Conservation (phyloP, 2,888 invertebrate species). For the Scelioninae gen. 1 region DNA sequence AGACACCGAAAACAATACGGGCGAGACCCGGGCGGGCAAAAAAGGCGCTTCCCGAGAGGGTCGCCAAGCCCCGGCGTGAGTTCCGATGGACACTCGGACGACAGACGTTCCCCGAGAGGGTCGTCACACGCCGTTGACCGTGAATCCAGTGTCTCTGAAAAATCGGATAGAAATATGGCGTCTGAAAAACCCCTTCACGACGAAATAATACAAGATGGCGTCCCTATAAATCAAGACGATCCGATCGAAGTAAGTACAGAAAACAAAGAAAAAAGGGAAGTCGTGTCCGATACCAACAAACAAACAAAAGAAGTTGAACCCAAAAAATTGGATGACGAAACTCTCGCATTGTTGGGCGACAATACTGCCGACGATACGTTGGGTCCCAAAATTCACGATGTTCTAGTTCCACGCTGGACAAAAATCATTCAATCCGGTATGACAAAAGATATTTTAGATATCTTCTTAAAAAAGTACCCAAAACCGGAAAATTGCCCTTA, state of each 20-base stretch:
- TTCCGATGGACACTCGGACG: background rate
- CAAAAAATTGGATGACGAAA: background rate
- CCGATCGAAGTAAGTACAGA: no score
- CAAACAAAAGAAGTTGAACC: background rate
- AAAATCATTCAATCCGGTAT: slow-evolving; percentile 15
- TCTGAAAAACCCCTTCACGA: no score
- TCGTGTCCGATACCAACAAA: background rate
- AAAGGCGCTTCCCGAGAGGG: background rate
- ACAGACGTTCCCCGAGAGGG: slow-evolving; percentile 2
- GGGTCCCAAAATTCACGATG: background rate
- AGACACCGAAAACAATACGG: background rate
- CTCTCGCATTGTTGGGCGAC: background rate
- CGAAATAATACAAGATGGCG: no score
- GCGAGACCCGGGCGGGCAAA: background rate
- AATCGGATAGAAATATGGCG: no score
- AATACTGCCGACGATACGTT: background rate
- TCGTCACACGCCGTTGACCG: background rate
- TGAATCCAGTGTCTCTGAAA: no score
- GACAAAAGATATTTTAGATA: slow-evolving; percentile 5
- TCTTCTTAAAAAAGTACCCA: slow-evolving; percentile 5
- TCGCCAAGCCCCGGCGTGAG: background rate
- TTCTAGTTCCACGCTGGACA: slow-evolving; percentile 16
- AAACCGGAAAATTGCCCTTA: slow-evolving; percentile 6
- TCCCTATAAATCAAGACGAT: no score
- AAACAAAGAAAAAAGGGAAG: background rate